Conservation (phyloP, 1,140 invertebrate genomes). For the Zaprionus lachaisei region DNA sequence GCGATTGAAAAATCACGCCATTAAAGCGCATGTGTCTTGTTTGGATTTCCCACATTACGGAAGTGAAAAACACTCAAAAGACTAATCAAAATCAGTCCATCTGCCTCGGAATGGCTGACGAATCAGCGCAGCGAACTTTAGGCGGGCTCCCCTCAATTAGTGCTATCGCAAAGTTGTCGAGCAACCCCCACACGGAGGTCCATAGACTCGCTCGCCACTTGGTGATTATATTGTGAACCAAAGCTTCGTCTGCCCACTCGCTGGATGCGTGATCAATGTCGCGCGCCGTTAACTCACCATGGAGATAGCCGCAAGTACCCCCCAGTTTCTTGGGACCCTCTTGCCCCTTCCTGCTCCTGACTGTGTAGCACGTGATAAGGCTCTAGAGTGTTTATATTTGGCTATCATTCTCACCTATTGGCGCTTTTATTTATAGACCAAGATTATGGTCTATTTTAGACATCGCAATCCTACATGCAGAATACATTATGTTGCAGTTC, state of each 20-base stretch:
- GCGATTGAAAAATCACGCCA: conserved; percentile 4
- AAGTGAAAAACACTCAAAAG: background rate
- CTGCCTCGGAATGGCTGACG: background rate
- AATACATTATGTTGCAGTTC: background rate
- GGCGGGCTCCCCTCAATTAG: conserved; percentile 1
- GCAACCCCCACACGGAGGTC: conserved; percentile 28
- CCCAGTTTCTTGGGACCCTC: conserved; percentile 4
- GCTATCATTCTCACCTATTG: conserved; percentile 56
- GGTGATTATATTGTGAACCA: conserved; percentile 14
- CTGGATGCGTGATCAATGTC: conserved; percentile 47
- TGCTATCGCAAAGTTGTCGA: conserved; percentile 40
- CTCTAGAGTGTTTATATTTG: conserved; percentile 47
- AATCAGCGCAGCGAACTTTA: background rate
- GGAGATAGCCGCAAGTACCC: conserved; percentile 10
- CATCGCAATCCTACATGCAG: conserved; percentile 2
- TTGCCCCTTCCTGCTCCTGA: conserved; percentile 6
- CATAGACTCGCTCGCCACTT: background rate
- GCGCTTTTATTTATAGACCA: conserved; percentile 59
- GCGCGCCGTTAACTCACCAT: conserved; percentile 31
- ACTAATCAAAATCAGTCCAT: background rate
- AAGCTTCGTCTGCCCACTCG: conserved; percentile 25
- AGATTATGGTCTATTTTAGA: conserved; percentile 42
- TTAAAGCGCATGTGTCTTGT: background rate
- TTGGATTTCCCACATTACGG: background rate
- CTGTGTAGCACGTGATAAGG: conserved; percentile 67